Percentiles rank a stretch among this genome's conserved stretches.
phyloP scores from a whole-genome alignment of 2,113 vertebrate species.

The Clarias batrachus region DNA sequence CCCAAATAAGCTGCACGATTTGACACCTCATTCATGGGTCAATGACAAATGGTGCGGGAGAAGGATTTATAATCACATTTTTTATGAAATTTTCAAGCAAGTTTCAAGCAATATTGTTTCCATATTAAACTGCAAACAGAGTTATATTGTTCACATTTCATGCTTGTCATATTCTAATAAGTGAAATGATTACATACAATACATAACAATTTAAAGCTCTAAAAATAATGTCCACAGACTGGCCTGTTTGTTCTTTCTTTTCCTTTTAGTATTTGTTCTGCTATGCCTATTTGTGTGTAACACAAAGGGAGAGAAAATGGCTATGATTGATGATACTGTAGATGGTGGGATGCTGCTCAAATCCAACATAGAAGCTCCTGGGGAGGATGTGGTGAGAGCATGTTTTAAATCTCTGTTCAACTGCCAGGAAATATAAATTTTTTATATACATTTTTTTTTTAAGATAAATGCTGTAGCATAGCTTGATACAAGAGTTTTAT shows the following conservation, averaged over 20 bases:
- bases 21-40: too few species aligned
- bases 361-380: slow-evolving; percentile 85
- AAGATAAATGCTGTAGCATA: neutral
- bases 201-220: neutral
- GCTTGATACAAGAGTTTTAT: neutral
- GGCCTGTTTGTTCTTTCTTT: neutral
- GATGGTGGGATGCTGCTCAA: slow-evolving; percentile 83
- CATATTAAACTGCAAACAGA: neutral
- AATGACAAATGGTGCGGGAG: too few species aligned
- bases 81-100: too few species aligned
- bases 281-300: slow-evolving; percentile 72
- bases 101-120: neutral
- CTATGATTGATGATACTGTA: slow-evolving; percentile 69
- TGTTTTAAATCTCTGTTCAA: neutral
- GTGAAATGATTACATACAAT: neutral
- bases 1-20: too few species aligned
- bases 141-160: neutral
- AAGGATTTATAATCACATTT: too few species aligned
- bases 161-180: neutral
- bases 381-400: slow-evolving; percentile 82
- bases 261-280: slow-evolving; percentile 27
- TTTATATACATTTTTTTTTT: neutral
- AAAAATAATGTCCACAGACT: neutral
- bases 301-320: slow-evolving; percentile 59
- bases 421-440: neutral